Evolutionary conservation across 1,140 invertebrate species (phyloP).

Genomic region (Nebria ingens): DNA sequence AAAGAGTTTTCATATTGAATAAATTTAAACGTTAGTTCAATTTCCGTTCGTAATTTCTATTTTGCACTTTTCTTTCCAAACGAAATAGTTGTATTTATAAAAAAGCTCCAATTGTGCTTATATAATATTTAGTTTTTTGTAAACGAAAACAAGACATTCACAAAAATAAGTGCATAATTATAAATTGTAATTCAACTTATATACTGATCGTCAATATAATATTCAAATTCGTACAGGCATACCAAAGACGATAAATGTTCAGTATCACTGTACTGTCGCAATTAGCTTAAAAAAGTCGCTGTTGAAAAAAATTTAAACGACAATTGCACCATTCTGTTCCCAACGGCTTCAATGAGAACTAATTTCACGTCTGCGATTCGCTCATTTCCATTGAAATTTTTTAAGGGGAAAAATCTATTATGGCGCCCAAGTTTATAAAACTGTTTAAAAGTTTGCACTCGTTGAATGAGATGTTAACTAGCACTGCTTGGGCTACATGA

Average conservation of each 20-base stretch:
- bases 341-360: slow-evolving; percentile 4
- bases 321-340: slow-evolving; percentile 3
- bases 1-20: too few relatives aligned
- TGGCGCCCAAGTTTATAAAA: slow-evolving; percentile 5
- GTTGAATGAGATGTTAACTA: slow-evolving; percentile 5
- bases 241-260: neutral
- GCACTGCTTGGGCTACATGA: slow-evolving; percentile 1
- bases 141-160: too few relatives aligned
- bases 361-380: slow-evolving; percentile 6
- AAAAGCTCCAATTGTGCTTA: too few relatives aligned
- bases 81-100: too few relatives aligned
- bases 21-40: too few relatives aligned
- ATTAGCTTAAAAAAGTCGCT: slow-evolving; percentile 8
- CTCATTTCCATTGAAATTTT: slow-evolving; percentile 9
- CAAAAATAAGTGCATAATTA: too few relatives aligned
- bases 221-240: too few relatives aligned
- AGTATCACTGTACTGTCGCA: neutral
- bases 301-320: slow-evolving; percentile 9
- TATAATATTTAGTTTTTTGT: too few relatives aligned
- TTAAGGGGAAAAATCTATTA: slow-evolving; percentile 6
- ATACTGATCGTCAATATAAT: too few relatives aligned
- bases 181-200: too few relatives aligned
- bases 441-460: slow-evolving; percentile 6
- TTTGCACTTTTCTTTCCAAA: too few relatives aligned
- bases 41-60: too few relatives aligned